Conservation (phyloP, 1,140 invertebrate genomes). For the Zaprionus davidi region DNA sequence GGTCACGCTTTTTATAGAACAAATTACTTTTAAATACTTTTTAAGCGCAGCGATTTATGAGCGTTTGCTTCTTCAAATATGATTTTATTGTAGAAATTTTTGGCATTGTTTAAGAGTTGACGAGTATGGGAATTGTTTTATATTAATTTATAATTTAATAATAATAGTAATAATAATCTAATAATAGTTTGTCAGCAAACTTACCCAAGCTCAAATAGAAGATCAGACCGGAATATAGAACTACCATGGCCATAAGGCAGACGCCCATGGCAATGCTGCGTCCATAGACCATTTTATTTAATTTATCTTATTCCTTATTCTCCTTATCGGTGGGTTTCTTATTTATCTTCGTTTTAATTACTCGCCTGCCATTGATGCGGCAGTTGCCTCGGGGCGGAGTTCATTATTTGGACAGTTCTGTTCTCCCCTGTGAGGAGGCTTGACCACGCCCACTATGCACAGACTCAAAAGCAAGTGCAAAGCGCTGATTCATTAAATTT, state of each 20-base stretch:
- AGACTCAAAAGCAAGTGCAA: slow-evolving; percentile 1
- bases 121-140: too few relatives aligned
- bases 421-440: slow-evolving; percentile 28
- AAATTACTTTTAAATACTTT: slow-evolving; percentile 77
- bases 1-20: slow-evolving; percentile 56
- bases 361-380: slow-evolving; percentile 42
- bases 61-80: slow-evolving; percentile 47
- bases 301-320: slow-evolving; percentile 18
- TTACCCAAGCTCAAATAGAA: slow-evolving; percentile 78
- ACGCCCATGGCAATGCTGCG: slow-evolving; percentile 76
- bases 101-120: not conserved
- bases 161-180: not conserved
- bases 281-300: slow-evolving; percentile 73
- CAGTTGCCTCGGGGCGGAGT: slow-evolving; percentile 60
- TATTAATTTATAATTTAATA: not conserved
- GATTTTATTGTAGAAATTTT: slow-evolving; percentile 30
- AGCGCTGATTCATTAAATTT: slow-evolving; percentile 47
- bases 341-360: slow-evolving; percentile 63
- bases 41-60: slow-evolving; percentile 61
- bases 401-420: slow-evolving; percentile 49
- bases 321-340: slow-evolving; percentile 36
- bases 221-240: slow-evolving; percentile 65
- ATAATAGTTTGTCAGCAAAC: slow-evolving; percentile 24
- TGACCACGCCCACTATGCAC: slow-evolving; percentile 42
- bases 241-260: slow-evolving; percentile 61